Conservation (phyloP, 1,140 invertebrate genomes). For the Neomicropteryx cornuta region DNA sequence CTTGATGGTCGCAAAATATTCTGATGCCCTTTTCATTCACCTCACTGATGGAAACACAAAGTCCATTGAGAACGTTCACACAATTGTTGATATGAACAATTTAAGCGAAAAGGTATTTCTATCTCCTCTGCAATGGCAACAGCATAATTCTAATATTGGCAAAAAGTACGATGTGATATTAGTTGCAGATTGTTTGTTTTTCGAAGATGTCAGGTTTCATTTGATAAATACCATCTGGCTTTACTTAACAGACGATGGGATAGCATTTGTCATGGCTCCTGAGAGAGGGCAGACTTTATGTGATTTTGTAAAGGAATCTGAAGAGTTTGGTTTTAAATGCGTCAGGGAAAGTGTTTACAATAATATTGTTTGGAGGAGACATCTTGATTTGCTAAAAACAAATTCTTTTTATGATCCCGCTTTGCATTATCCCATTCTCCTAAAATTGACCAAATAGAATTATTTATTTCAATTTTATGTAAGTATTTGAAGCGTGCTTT, state of each 20-base stretch:
- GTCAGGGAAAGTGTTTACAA: slow-evolving; percentile 49
- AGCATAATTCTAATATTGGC: slow-evolving; percentile 14
- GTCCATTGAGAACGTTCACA: slow-evolving; percentile 62
- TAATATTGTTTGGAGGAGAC: slow-evolving; percentile 51
- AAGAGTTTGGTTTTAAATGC: slow-evolving; percentile 44
- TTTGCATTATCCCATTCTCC: slow-evolving; percentile 54
- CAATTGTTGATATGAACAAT: slow-evolving; percentile 50
- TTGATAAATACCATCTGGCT: slow-evolving; percentile 59
- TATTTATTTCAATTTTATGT: too few relatives aligned
- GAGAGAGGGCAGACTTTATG: slow-evolving; percentile 59
- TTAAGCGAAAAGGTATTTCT: slow-evolving; percentile 28
- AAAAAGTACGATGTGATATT: slow-evolving; percentile 56
- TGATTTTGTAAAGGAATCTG: slow-evolving; percentile 51
- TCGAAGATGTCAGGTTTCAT: slow-evolving; percentile 63
- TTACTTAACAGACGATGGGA: slow-evolving; percentile 50
- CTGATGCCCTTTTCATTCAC: slow-evolving; percentile 42
- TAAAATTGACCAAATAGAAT: slow-evolving; percentile 43
- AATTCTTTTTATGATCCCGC: slow-evolving; percentile 52
- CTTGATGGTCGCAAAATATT: slow-evolving; percentile 60
- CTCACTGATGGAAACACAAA: slow-evolving; percentile 72
- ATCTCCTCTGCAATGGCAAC: slow-evolving; percentile 40
- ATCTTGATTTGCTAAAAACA: slow-evolving; percentile 44
- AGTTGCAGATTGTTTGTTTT: slow-evolving; percentile 75
- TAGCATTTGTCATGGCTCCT: slow-evolving; percentile 68
- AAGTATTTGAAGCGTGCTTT: too few relatives aligned